These are phyloP conservation scores for Ganaspis brasiliensis DNA, from an alignment of 2,888 invertebrate genomes.

Conservation along the genomic window DNA sequence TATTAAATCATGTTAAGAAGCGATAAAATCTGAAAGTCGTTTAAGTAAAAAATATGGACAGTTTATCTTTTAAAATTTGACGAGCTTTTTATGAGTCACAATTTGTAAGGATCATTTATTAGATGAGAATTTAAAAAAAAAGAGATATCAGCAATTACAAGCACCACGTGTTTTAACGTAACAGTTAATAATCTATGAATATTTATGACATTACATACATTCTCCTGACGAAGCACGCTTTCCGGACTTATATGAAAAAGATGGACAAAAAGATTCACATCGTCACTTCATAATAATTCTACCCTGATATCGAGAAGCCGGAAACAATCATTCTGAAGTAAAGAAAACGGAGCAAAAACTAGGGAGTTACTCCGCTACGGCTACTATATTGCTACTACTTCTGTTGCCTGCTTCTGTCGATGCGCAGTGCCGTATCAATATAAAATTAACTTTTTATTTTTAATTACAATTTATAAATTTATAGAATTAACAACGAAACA, in stretches of 20 bases:
- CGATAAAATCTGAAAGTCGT: too few relatives aligned
- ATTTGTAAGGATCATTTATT: not conserved
- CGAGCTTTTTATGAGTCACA: not conserved
- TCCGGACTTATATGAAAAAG: not conserved
- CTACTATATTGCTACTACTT: conserved; percentile 33
- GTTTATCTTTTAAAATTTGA: too few relatives aligned
- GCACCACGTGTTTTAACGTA: conserved; percentile 20
- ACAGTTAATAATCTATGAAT: not conserved
- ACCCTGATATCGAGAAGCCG: conserved; percentile 43
- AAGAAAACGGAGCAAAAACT: conserved; percentile 70
- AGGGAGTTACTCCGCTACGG: conserved; percentile 56
- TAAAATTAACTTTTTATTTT: not conserved
- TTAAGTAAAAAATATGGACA: too few relatives aligned
- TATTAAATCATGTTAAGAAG: too few relatives aligned
- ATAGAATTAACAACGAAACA: not conserved
- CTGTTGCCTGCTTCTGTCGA: conserved; percentile 12
- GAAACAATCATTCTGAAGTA: conserved; percentile 67
- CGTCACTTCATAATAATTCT: conserved; percentile 60
- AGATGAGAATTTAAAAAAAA: not conserved
- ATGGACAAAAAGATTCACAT: conserved; percentile 44
- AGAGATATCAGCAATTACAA: not conserved
- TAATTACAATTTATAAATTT: not conserved
- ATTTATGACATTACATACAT: conserved; percentile 5
- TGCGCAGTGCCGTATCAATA: conserved; percentile 32
- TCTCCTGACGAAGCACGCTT: not conserved